Evolutionary conservation across 2,797 vertebrate species (phyloP).

Genomic region (Columba guinea): DNA sequence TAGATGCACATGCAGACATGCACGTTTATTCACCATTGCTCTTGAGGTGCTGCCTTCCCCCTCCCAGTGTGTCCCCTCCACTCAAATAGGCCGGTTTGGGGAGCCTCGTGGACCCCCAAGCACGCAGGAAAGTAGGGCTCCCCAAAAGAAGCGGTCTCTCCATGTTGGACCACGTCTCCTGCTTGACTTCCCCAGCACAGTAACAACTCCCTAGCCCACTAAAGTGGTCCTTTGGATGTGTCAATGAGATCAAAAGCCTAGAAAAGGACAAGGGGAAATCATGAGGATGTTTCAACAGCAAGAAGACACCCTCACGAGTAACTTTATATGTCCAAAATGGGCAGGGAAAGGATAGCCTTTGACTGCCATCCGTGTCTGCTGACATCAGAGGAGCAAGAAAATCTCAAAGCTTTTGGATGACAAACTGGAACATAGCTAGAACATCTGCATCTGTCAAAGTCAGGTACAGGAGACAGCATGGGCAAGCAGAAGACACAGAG

Average conservation of each 20-base stretch:
- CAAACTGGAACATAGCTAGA: background rate
- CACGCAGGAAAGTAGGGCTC: background rate
- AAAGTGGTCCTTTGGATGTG: background rate
- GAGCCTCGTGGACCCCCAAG: background rate
- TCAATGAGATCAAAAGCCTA: background rate
- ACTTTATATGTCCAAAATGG: background rate
- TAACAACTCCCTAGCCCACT: background rate
- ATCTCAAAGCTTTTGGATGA: background rate
- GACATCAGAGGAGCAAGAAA: background rate
- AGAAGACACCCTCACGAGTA: background rate
- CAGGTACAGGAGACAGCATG: accelerated
- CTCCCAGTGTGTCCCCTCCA: background rate
- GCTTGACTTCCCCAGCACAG: background rate
- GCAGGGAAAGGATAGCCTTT: background rate
- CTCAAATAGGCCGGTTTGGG: background rate
- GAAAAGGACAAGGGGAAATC: background rate
- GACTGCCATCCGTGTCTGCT: background rate
- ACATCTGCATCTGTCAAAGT: background rate
- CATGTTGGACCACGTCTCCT: accelerated
- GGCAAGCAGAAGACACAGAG: background rate
- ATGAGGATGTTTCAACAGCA: background rate
- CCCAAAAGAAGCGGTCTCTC: background rate
- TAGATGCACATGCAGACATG: background rate
- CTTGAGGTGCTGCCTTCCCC: background rate
- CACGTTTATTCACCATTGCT: background rate